Conservation (phyloP, 2,797 vertebrate species). For the Selene dorsalis region DNA sequence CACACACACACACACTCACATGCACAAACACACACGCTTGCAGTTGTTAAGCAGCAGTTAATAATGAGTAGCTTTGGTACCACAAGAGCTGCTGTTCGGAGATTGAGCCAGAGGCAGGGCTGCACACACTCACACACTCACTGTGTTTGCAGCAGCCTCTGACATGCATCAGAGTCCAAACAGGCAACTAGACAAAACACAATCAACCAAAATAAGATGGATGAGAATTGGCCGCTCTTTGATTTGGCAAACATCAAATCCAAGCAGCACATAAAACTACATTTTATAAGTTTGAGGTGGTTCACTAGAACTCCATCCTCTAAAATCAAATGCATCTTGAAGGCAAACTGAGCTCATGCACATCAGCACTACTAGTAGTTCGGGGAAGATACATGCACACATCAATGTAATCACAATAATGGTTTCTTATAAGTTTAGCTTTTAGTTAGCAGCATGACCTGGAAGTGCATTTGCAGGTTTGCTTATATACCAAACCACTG, state of each 20-base stretch:
- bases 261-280: neutral
- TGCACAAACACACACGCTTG: slow-evolving; percentile 15
- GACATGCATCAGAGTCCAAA: neutral
- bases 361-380: neutral
- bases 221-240: neutral
- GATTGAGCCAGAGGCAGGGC: neutral
- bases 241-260: neutral
- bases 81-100: slow-evolving; percentile 2
- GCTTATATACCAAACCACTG: neutral
- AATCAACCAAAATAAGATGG: neutral
- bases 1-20: slow-evolving; percentile 24
- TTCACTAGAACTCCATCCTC: neutral
- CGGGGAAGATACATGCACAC: neutral
- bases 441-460: too few relatives aligned
- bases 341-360: too few relatives aligned
- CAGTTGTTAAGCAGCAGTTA: slow-evolving; percentile 55
- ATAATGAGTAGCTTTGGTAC: slow-evolving; percentile 41
- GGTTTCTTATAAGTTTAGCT: too few relatives aligned
- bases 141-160: neutral
- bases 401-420: neutral
- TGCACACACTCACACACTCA: neutral
- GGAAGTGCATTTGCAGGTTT: neutral
- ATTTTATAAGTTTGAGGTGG: neutral
- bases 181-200: neutral
- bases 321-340: neutral